phyloP scores from a whole-genome alignment of 37 sponge, comb jelly and placozoan species.

The Theonella swinhoei region DNA sequence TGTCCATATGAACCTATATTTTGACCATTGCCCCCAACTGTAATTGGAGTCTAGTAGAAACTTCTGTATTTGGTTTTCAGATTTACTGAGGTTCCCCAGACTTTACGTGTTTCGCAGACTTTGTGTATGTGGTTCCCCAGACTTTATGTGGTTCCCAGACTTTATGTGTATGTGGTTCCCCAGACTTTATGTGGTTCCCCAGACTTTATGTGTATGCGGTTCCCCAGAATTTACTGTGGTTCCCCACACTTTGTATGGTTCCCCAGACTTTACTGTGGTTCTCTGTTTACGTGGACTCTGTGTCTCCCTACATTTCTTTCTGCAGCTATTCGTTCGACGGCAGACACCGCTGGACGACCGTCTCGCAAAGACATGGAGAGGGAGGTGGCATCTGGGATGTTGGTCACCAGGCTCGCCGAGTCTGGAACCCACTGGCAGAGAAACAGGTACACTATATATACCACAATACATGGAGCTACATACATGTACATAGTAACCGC shows the following conservation, averaged over 20 bases:
- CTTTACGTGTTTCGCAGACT: background rate
- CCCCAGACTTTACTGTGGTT: background rate
- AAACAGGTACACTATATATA: slow-evolving; percentile 72
- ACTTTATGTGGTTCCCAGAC: background rate
- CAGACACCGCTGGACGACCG: slow-evolving; percentile 54
- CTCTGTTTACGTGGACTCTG: too few species aligned
- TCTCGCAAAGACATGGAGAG: slow-evolving; percentile 86
- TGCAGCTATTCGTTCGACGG: slow-evolving; percentile 46
- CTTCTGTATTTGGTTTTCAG: too few species aligned
- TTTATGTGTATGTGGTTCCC: background rate
- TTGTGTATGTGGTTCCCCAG: background rate
- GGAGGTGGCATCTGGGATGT: slow-evolving; percentile 77
- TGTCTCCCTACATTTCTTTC: too few species aligned
- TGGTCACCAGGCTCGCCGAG: slow-evolving; percentile 77
- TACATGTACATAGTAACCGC: too few species aligned
- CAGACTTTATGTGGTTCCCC: background rate
- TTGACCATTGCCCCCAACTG: too few species aligned
- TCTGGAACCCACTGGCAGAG: slow-evolving; percentile 70
- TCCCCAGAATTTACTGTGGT: background rate
- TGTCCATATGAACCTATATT: too few species aligned
- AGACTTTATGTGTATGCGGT: background rate
- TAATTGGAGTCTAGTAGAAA: background rate
- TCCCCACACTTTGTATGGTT: background rate
- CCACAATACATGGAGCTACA: too few species aligned
- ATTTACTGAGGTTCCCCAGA: too few species aligned